These are phyloP conservation scores for Mastomys natalensis DNA, from an alignment of 2,113 vertebrate genomes.

Conservation along the genomic window DNA sequence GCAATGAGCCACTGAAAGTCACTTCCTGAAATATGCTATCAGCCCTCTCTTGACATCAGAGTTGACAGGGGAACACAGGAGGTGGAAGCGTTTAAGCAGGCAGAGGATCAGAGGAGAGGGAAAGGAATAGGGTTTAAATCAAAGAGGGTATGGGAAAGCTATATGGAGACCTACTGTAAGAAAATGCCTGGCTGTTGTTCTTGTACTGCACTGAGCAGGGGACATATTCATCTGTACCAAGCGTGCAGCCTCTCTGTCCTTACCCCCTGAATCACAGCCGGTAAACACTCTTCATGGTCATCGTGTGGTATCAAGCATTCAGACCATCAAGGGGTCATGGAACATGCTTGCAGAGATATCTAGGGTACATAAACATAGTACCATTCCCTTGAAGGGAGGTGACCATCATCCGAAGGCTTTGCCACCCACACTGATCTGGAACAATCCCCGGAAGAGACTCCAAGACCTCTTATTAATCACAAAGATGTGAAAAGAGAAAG, in stretches of 20 bases:
- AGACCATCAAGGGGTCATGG: not conserved
- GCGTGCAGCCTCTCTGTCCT: too few species aligned
- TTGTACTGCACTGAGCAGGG: not conserved
- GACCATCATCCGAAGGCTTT: not conserved
- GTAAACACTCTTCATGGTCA: not conserved
- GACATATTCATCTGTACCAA: accelerated
- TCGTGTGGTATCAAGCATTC: too few species aligned
- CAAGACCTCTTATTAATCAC: not conserved
- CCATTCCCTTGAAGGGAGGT: too few species aligned
- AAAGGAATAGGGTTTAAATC: too few species aligned
- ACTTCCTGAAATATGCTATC: not conserved
- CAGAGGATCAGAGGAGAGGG: too few species aligned
- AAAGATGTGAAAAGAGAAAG: not conserved
- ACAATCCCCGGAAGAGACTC: not conserved
- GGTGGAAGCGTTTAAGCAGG: not conserved
- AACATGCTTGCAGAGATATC: not conserved
- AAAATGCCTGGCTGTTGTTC: not conserved
- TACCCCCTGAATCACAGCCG: too few species aligned
- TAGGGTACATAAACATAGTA: not conserved
- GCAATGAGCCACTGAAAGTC: accelerated
- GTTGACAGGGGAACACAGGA: too few species aligned
- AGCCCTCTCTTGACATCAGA: not conserved
- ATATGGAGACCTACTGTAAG: not conserved
- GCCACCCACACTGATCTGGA: not conserved
- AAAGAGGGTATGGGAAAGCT: not conserved